Evolutionary conservation across 2,797 vertebrate species (phyloP).

Genomic region (Antrozous pallidus): DNA sequence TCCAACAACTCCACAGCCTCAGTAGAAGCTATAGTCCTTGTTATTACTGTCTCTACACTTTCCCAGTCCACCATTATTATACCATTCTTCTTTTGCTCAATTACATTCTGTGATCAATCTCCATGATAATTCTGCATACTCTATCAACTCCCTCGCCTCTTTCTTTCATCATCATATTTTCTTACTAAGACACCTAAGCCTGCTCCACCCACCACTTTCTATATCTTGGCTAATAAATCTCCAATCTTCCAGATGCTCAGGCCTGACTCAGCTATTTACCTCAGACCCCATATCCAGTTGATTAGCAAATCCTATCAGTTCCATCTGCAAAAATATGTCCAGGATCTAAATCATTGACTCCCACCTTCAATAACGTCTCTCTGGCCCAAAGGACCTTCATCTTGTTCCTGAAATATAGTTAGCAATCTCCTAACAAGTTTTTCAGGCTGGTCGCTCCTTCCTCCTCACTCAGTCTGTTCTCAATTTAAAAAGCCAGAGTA

Average conservation of each 20-base stretch:
- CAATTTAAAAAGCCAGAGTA: neutral
- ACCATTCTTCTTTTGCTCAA: neutral
- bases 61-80: neutral
- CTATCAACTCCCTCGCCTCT: neutral
- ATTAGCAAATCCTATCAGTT: neutral
- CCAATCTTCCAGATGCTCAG: neutral
- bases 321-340: neutral
- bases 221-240: neutral
- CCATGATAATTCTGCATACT: neutral
- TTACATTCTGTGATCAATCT: neutral
- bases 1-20: neutral
- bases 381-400: neutral
- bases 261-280: neutral
- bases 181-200: neutral
- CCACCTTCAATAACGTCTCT: neutral
- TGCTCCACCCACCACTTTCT: neutral
- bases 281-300: neutral
- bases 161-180: neutral
- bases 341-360: neutral
- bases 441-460: neutral
- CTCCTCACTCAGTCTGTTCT: neutral
- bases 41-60: neutral
- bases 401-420: neutral
- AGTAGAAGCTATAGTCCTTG: neutral
- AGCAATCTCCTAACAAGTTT: neutral